Evolutionary conservation across 2,888 invertebrate genomes (phyloP).

Genomic region (Cataglyphis cursor): DNA sequence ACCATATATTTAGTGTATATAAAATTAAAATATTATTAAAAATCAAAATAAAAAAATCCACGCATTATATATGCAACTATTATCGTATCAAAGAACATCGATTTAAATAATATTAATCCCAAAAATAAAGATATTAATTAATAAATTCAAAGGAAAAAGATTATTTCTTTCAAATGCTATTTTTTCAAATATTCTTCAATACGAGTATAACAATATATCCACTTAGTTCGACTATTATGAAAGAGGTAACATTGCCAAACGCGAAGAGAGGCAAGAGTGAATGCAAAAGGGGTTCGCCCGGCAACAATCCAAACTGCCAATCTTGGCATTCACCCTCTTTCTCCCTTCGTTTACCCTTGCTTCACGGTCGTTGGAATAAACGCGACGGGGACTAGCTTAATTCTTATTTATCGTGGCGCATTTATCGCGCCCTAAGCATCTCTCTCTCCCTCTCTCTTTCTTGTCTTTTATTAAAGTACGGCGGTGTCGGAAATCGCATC

Average conservation of each 20-base stretch:
- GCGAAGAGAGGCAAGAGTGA: background rate
- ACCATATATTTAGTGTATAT: background rate
- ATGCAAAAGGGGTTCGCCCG: conserved; percentile 10
- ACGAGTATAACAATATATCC: background rate
- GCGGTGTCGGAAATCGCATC: conserved; percentile 47
- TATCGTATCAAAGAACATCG: background rate
- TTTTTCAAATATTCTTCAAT: background rate
- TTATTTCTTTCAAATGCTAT: background rate
- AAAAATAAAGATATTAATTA: background rate
- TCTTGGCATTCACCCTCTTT: conserved; percentile 6
- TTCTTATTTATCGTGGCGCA: conserved; percentile 63
- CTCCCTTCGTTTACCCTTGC: conserved; percentile 31
- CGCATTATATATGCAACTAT: background rate
- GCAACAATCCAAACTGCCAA: conserved; percentile 39
- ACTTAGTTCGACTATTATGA: conserved; percentile 4
- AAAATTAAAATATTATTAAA: conserved; percentile 13
- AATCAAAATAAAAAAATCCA: background rate
- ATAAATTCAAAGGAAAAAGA: background rate
- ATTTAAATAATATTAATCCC: background rate
- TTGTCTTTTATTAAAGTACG: conserved; percentile 57
- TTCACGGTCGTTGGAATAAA: background rate
- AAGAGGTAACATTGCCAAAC: background rate
- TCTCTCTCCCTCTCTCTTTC: conserved; percentile 3
- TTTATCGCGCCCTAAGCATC: conserved; percentile 52
- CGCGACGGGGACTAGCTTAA: conserved; percentile 50